Percentiles rank a stretch among this genome's conserved stretches.
phyloP scores from a whole-genome alignment of 2,888 invertebrate species.

The Agriotes lineatus region DNA sequence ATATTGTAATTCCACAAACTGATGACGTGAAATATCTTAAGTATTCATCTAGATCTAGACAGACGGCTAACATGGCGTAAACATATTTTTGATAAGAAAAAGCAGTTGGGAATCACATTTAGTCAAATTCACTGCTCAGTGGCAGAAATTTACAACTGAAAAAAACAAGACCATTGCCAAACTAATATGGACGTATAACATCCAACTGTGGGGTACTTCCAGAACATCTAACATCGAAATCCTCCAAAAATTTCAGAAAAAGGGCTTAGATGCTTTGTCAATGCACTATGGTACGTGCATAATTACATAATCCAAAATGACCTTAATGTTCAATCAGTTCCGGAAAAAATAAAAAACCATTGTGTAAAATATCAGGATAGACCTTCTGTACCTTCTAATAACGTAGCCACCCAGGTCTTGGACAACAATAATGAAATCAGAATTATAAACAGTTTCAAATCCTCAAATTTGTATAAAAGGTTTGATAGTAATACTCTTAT shows the following conservation, averaged over 20 bases:
- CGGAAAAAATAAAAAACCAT: neutral
- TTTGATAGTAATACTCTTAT: no score
- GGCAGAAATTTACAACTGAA: neutral
- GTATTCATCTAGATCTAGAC: neutral
- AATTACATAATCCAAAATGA: neutral
- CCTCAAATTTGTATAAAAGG: no score
- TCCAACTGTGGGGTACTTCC: neutral
- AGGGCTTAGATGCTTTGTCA: neutral
- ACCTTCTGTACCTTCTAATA: neutral
- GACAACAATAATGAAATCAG: no score
- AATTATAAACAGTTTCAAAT: no score
- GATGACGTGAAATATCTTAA: neutral
- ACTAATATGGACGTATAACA: neutral
- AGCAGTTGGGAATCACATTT: neutral
- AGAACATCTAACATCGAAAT: neutral
- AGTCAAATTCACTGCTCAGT: neutral
- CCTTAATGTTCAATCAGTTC: neutral
- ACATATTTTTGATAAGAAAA: neutral
- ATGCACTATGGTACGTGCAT: neutral
- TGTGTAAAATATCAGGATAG: neutral
- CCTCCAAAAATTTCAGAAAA: neutral
- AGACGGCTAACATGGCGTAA: neutral
- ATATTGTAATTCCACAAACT: neutral
- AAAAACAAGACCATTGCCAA: neutral
- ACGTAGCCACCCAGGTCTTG: neutral